phyloP scores from a whole-genome alignment of 2,113 vertebrate species.

The Xenus cinereus region DNA sequence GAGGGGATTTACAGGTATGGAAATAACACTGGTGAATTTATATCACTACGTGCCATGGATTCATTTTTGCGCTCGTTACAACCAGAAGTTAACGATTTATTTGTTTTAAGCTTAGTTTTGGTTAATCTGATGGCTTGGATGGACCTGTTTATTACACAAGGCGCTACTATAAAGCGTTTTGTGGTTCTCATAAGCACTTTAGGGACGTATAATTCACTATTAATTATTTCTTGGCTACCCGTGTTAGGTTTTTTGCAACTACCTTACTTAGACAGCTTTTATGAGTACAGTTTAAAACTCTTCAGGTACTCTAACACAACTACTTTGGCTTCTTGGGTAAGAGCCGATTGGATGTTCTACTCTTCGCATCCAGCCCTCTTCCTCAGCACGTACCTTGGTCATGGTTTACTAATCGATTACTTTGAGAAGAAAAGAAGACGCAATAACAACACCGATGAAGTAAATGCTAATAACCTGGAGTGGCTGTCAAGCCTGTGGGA shows the following conservation, averaged over 20 bases:
- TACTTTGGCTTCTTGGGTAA: constrained; percentile 89
- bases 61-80: constrained; percentile 93
- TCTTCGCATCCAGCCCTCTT: constrained; percentile 96
- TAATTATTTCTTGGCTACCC: constrained; percentile 98
- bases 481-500: constrained; percentile 98
- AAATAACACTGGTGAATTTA: constrained; percentile 91
- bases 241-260: constrained; percentile 94
- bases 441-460: constrained; percentile 80
- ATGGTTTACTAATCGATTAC: constrained; percentile 93
- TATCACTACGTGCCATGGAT: constrained; percentile 94
- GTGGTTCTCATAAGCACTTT: constrained; percentile 97
- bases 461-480: constrained; percentile 92
- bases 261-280: constrained; percentile 91
- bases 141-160: constrained; percentile 98
- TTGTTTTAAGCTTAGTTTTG: constrained; percentile 93
- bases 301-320: constrained; percentile 95
- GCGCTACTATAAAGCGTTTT: constrained; percentile 95
- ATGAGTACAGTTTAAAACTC: constrained; percentile 93
- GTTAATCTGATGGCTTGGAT: constrained; percentile 98
- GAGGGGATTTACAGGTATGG: constrained; percentile 96
- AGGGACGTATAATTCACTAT: constrained; percentile 94
- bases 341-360: constrained; percentile 97
- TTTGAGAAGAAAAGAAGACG: constrained; percentile 94
- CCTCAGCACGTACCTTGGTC: constrained; percentile 92
- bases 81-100: constrained; percentile 96